Evolutionary conservation across 2,113 vertebrate genomes (phyloP).

Genomic region (Seriola rivoliana): DNA sequence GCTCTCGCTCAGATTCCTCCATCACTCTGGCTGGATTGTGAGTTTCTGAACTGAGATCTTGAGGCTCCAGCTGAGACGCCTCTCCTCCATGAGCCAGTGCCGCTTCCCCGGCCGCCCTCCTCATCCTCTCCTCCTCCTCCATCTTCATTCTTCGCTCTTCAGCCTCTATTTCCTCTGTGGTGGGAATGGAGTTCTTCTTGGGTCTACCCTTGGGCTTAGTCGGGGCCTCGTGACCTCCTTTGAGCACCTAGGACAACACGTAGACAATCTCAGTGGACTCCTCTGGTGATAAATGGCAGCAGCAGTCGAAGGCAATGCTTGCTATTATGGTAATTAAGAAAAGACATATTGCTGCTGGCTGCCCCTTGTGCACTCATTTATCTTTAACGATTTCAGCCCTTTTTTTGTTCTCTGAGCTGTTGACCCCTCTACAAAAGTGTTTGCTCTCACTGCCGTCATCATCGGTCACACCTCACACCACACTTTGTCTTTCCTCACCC

Average conservation of each 20-base stretch:
- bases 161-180: slow-evolving; percentile 96
- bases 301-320: slow-evolving; percentile 70
- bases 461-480: slow-evolving; percentile 60
- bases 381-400: slow-evolving; percentile 77
- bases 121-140: slow-evolving; percentile 81
- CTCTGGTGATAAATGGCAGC: slow-evolving; percentile 70
- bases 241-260: slow-evolving; percentile 89
- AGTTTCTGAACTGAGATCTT: slow-evolving; percentile 72
- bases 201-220: slow-evolving; percentile 98
- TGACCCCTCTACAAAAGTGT: slow-evolving; percentile 77
- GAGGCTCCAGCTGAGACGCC: slow-evolving; percentile 75
- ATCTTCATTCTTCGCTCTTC: slow-evolving; percentile 90
- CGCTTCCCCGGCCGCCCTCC: slow-evolving; percentile 10
- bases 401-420: slow-evolving; percentile 67
- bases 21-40: slow-evolving; percentile 45
- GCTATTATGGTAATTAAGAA: slow-evolving; percentile 85
- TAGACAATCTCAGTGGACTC: slow-evolving; percentile 52
- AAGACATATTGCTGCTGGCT: slow-evolving; percentile 76
- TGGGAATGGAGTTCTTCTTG: slow-evolving; percentile 99
- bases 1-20: slow-evolving; percentile 61
- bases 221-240: slow-evolving; percentile 97
- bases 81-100: slow-evolving; percentile 38
- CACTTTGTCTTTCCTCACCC: slow-evolving; percentile 40
- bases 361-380: slow-evolving; percentile 69
- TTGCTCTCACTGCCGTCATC: slow-evolving; percentile 69